Evolutionary conservation across 2,888 invertebrate genomes (phyloP).

Genomic region (Acholoe squamosa): DNA sequence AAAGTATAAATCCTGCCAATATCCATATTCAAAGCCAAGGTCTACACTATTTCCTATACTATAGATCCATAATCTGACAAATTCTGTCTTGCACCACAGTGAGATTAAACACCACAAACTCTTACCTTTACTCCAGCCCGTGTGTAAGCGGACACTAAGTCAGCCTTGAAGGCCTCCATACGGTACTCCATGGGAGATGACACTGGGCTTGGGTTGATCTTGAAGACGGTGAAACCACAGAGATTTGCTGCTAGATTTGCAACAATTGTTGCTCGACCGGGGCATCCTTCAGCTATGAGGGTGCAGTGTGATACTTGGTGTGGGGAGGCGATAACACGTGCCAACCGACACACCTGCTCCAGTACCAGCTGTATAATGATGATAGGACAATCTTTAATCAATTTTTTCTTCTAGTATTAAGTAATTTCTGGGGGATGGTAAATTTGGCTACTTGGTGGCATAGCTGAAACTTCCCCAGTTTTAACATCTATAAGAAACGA

Average conservation of each 20-base stretch:
- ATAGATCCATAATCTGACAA: not conserved
- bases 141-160: constrained; percentile 81
- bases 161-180: constrained; percentile 81
- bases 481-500: too few species aligned
- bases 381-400: not conserved
- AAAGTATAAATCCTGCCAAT: too few species aligned
- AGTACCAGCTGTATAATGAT: constrained; percentile 73
- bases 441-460: too few species aligned
- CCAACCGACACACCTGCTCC: constrained; percentile 80
- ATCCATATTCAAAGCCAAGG: too few species aligned
- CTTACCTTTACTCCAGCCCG: constrained; percentile 81
- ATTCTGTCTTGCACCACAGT: not conserved
- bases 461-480: too few species aligned
- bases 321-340: constrained; percentile 80
- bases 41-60: too few species aligned
- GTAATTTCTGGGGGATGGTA: too few species aligned
- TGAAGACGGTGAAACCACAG: constrained; percentile 79
- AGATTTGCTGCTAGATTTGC: constrained; percentile 81
- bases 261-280: constrained; percentile 77
- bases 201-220: constrained; percentile 77
- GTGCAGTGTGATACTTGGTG: constrained; percentile 81
- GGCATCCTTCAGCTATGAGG: constrained; percentile 81
- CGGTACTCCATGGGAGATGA: constrained; percentile 72
- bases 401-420: too few species aligned
- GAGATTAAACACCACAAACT: not conserved